These are phyloP conservation scores for Hylaeus volcanicus DNA, from an alignment of 1,140 invertebrate species.

Conservation along the genomic window DNA sequence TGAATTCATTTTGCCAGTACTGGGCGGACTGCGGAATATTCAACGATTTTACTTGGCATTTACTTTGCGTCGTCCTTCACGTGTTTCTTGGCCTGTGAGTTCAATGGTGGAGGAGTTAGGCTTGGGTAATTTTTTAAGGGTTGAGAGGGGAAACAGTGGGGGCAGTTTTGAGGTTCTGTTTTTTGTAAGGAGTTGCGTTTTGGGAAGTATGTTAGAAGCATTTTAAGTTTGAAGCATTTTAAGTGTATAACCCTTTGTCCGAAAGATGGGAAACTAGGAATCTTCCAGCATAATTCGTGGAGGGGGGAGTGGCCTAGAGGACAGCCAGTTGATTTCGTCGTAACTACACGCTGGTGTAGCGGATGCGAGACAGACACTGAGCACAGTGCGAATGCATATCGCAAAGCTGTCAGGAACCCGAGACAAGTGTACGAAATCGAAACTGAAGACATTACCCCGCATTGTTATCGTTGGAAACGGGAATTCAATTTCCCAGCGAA, in stretches of 20 bases:
- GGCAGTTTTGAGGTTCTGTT: too few species aligned
- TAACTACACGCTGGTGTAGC: neutral
- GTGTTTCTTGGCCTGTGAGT: neutral
- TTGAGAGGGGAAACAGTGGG: too few species aligned
- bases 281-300: neutral
- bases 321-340: too few species aligned
- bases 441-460: neutral
- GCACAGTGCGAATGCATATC: neutral
- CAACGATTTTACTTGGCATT: neutral
- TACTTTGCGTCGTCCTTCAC: neutral
- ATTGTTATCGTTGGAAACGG: neutral
- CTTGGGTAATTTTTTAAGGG: neutral
- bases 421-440: neutral
- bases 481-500: neutral
- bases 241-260: too few species aligned
- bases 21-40: neutral
- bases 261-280: too few species aligned
- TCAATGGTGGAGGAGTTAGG: neutral
- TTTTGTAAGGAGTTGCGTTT: too few species aligned
- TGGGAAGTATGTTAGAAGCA: too few species aligned
- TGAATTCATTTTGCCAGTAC: slow-evolving; percentile 27
- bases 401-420: neutral
- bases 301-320: too few species aligned
- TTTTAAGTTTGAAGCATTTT: too few species aligned
- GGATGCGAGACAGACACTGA: neutral